Percentiles rank a stretch among this genome's conserved stretches.
phyloP scores from a whole-genome alignment of 2,888 invertebrate genomes.

The Ischnus inquisitorius region DNA sequence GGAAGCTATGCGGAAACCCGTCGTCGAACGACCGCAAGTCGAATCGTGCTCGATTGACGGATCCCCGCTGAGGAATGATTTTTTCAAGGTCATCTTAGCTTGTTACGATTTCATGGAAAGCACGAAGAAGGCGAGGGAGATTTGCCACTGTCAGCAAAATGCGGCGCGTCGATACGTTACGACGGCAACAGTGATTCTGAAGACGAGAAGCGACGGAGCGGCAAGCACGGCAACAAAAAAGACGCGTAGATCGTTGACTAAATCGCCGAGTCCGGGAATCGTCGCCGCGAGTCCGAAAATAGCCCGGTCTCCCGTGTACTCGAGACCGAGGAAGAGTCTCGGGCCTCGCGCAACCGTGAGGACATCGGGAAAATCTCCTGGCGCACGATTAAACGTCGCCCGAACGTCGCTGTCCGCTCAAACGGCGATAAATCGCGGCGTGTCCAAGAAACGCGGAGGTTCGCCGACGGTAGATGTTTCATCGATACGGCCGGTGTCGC shows the following conservation, averaged over 20 bases:
- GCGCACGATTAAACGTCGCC: no score
- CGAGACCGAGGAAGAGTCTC: no score
- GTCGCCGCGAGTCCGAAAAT: background rate
- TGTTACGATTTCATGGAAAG: background rate
- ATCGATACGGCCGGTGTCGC: conserved; percentile 20
- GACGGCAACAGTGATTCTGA: background rate
- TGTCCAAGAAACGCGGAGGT: no score
- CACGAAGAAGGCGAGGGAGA: background rate
- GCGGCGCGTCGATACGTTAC: background rate
- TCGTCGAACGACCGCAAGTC: background rate
- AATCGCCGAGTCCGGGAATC: conserved; percentile 4
- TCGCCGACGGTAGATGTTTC: conserved; percentile 10
- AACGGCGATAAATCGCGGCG: no score
- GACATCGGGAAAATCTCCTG: no score
- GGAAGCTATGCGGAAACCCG: background rate
- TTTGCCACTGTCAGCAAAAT: background rate
- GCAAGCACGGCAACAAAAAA: background rate
- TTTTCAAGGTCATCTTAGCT: conserved; percentile 18
- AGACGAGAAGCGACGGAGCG: background rate
- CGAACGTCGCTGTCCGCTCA: no score
- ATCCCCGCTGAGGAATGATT: background rate
- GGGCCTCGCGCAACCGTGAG: no score
- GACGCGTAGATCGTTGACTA: conserved; percentile 10
- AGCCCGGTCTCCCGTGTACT: no score
- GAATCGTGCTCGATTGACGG: background rate